A percentile compares a stretch with the other conserved stretches of the same genome.
These are phyloP conservation scores for Buphagus erythrorhynchus DNA, from an alignment of 2,797 vertebrate species.

Conservation along the genomic window DNA sequence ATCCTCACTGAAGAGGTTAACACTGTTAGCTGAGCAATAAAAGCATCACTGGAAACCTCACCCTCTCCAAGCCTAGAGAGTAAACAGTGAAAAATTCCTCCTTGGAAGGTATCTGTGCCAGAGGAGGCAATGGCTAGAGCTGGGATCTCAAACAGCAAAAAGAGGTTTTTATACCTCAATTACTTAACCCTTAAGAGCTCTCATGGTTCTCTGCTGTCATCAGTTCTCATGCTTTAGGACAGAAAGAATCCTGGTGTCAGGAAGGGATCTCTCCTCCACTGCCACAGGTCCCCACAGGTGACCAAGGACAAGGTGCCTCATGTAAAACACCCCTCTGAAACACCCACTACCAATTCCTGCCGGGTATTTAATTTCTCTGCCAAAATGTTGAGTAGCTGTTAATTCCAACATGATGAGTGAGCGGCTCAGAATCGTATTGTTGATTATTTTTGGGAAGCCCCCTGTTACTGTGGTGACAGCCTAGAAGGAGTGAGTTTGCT, in stretches of 20 bases:
- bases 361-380: background rate
- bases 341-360: background rate
- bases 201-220: background rate
- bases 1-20: conserved; percentile 4
- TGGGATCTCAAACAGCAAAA: background rate
- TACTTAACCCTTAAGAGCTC: background rate
- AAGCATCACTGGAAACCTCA: background rate
- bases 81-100: background rate
- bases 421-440: rapidly evolving
- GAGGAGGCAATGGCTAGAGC: background rate
- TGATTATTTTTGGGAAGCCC: conserved; percentile 4
- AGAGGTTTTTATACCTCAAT: background rate
- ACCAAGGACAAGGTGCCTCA: background rate
- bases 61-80: background rate
- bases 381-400: background rate
- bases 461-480: background rate
- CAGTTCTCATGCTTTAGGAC: background rate
- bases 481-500: background rate
- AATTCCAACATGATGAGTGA: background rate
- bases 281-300: background rate
- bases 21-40: background rate
- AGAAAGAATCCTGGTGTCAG: background rate
- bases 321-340: background rate
- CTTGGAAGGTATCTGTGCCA: background rate
- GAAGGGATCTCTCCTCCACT: background rate